Evolutionary conservation across 2,888 invertebrate genomes (phyloP), one percentile per base, ranked within the genome.

Genomic region (Lithophane semibrunnea): DNA sequence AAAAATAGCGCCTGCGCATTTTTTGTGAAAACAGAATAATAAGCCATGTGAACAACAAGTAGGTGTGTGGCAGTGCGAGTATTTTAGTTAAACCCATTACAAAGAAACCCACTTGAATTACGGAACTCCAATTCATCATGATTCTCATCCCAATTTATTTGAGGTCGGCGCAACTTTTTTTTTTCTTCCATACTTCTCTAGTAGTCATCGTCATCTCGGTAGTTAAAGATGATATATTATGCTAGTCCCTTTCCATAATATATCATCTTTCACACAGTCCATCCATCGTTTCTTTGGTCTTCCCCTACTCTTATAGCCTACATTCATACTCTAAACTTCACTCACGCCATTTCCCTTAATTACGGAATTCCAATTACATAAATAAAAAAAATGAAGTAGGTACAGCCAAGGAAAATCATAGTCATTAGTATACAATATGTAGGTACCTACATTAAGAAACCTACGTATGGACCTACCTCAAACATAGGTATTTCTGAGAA

Each of bases 61-160:
- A 12, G 16, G 13, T 47, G 47, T 47, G 3, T 10, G 47, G 47
- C 13, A 73, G 49, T 58, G 21, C 49, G 49, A 64, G 9, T 44
- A 37, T 66, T 67, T 76, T 37, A 75, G 16, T 42, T 49, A 18
- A 52, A 16, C 18, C 18, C 4, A 60, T 13, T 63, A 74, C 42
- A 81, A 77, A n/a, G 56, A 49, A 78, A 52, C 58, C 49, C n/a
- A 56, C 49, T 49, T 81, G 3, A 49, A 49, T 56, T 54, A 80
- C 47, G 37, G 16, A 73, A 81, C 52, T 44, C n/a, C 13, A 49
- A 42, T 73, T 56, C 12, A 16, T 13, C n/a, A 16, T 24, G 7
- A 16, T 29, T 24, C 13, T 2, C 7, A 2, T 24, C 2, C 2
- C 24, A 58, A 16, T 8, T 24, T 16, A 13, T 24, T 16, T 3